phyloP scores from a whole-genome alignment of 2,888 invertebrate species.

The Teleiodes luculella region DNA sequence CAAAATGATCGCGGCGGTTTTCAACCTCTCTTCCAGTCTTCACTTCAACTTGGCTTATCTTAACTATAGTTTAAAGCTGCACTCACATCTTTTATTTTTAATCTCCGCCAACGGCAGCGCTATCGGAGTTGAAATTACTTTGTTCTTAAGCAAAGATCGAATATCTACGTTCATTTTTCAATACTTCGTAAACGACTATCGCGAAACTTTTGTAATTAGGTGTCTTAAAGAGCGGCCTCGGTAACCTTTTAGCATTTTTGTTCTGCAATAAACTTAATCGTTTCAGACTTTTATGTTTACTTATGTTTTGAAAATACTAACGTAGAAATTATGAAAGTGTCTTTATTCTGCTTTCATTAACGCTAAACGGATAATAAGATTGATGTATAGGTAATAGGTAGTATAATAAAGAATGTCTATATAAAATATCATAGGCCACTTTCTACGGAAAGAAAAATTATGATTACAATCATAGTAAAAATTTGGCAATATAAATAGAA shows the following conservation, averaged over 20 bases:
- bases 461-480: background rate
- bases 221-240: constrained; percentile 26
- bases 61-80: constrained; percentile 64
- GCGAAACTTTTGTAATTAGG: constrained; percentile 60
- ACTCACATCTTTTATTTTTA: constrained; percentile 66
- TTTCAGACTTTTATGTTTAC: constrained; percentile 7
- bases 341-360: no score
- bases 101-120: constrained; percentile 58
- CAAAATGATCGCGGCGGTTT: background rate
- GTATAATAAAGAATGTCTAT: no score
- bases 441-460: background rate
- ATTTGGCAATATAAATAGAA: background rate
- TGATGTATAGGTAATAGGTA: no score
- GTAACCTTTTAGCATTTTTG: constrained; percentile 3
- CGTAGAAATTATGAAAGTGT: no score
- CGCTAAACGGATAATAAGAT: no score
- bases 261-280: constrained; percentile 10
- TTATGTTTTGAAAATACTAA: no score
- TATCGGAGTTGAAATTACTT: constrained; percentile 69
- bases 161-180: constrained; percentile 69
- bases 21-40: background rate
- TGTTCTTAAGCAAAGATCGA: constrained; percentile 68
- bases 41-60: constrained; percentile 59
- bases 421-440: no score
- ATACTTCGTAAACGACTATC: constrained; percentile 60